Evolutionary conservation across 2,888 invertebrate genomes (phyloP).

Genomic region (Rhaphigaster nebulosa): DNA sequence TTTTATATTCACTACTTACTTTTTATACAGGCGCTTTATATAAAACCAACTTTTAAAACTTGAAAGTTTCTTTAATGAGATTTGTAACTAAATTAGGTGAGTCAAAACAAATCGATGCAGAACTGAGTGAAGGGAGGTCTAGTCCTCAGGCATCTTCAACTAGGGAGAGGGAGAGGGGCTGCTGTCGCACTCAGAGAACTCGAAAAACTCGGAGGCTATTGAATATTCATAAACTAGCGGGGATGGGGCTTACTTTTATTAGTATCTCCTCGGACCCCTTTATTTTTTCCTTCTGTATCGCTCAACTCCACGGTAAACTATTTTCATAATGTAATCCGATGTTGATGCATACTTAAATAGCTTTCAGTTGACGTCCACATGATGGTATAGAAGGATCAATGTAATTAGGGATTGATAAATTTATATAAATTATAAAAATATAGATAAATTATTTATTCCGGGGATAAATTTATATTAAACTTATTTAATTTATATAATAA

Average conservation of each 20-base stretch:
- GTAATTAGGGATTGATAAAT: no score
- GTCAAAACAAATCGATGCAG: neutral
- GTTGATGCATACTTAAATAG: neutral
- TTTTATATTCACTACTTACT: neutral
- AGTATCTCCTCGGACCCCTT: neutral
- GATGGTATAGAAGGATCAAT: no score
- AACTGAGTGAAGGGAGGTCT: neutral
- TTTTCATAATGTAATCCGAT: conserved; percentile 10
- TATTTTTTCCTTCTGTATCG: neutral
- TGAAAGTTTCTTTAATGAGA: neutral
- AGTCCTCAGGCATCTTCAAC: no score
- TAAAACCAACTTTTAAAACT: neutral
- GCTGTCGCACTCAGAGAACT: neutral
- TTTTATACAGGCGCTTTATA: neutral
- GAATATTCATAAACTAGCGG: neutral
- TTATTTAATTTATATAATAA: no score
- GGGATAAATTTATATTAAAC: no score
- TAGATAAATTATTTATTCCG: no score
- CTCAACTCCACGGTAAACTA: neutral
- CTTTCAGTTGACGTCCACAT: no score
- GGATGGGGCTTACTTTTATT: neutral
- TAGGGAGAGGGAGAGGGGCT: neutral
- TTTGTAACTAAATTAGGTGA: neutral
- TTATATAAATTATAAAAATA: no score
- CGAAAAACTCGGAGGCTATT: neutral